phyloP scores from a whole-genome alignment of 92 coral and sea anemone genomes.

The Metridium senile region DNA sequence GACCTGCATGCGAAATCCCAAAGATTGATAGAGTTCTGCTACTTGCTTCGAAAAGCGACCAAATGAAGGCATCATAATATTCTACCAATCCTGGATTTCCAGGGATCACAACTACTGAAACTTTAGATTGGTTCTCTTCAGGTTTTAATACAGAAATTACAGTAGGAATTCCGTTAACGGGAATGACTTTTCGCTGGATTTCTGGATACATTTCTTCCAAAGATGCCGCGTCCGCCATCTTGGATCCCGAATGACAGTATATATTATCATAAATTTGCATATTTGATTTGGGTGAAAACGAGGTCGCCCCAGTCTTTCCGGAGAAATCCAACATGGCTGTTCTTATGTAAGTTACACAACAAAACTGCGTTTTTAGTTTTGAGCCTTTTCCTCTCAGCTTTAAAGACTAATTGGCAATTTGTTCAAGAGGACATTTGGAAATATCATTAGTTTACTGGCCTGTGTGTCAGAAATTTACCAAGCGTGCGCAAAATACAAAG shows the following conservation, averaged over 20 bases:
- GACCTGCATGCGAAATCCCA: slow-evolving; percentile 96
- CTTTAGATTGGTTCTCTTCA: slow-evolving; percentile 10
- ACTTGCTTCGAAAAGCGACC: slow-evolving; percentile 62
- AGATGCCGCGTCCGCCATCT: slow-evolving; percentile 59
- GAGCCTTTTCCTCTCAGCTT: no score
- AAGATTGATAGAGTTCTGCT: slow-evolving; percentile 62
- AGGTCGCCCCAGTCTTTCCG: slow-evolving; percentile 22
- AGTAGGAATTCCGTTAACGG: slow-evolving; percentile 82
- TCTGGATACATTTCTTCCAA: slow-evolving; percentile 7
- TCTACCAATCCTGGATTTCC: slow-evolving; percentile 98
- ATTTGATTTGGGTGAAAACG: neutral
- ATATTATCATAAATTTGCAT: slow-evolving; percentile 1
- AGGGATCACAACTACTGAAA: slow-evolving; percentile 79
- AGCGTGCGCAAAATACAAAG: neutral
- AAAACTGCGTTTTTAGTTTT: neutral
- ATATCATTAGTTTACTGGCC: neutral
- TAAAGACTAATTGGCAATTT: no score
- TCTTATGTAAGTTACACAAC: neutral
- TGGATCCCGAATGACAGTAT: neutral
- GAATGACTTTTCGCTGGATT: slow-evolving; percentile 56
- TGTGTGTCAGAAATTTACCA: neutral
- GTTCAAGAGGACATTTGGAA: neutral
- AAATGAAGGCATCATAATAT: slow-evolving; percentile 82
- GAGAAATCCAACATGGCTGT: slow-evolving; percentile 39
- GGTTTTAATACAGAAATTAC: slow-evolving; percentile 80